phyloP scores from a whole-genome alignment of 2,113 vertebrate genomes.

The Hypanus sabinus region DNA sequence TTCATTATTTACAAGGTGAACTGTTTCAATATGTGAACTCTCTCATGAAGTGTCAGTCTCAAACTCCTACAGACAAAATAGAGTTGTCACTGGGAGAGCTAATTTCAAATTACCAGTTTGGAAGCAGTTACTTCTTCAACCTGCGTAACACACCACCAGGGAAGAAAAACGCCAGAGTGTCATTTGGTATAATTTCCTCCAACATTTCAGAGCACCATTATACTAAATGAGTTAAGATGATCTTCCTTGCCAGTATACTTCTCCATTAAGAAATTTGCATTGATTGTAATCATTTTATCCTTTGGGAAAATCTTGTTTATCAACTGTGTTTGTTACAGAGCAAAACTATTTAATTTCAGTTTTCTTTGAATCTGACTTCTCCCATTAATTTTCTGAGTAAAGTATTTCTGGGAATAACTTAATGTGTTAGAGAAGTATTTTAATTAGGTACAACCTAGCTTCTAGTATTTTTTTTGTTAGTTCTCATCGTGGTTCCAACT shows the following conservation, averaged over 20 bases:
- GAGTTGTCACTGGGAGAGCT: not conserved
- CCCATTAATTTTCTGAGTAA: not conserved
- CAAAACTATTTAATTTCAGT: not conserved
- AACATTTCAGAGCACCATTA: not conserved
- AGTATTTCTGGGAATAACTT: not conserved
- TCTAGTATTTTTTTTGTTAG: not conserved
- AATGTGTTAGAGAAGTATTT: not conserved
- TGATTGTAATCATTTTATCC: not conserved
- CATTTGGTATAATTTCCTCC: not conserved
- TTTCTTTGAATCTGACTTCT: not conserved
- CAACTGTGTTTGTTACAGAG: not conserved
- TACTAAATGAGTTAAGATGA: conserved; percentile 5
- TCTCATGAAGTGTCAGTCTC: not conserved
- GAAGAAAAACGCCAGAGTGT: not conserved
- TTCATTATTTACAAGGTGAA: not conserved
- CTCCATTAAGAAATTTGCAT: conserved; percentile 22
- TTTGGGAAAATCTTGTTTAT: not conserved
- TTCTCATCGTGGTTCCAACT: not conserved
- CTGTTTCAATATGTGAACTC: not conserved
- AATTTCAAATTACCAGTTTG: not conserved
- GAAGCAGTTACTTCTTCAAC: not conserved
- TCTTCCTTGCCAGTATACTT: not conserved
- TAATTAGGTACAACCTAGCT: not conserved
- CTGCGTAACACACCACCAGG: not conserved
- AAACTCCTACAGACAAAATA: not conserved